These are phyloP conservation scores for Amblyjoppa fuscipennis DNA, from an alignment of 2,888 invertebrate species.

Conservation along the genomic window DNA sequence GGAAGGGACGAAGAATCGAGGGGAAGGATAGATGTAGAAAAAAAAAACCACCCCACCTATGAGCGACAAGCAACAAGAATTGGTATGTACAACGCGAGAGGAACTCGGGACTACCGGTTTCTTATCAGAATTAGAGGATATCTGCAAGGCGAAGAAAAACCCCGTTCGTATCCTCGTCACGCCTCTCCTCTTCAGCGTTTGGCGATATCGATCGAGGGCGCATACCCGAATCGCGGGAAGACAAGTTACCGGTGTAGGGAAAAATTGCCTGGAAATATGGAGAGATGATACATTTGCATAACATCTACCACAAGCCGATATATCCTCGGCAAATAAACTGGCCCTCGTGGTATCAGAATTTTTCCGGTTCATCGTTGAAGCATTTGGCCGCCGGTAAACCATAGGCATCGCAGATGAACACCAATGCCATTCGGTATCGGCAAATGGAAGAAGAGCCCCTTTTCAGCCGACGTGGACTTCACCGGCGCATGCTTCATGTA, in stretches of 20 bases:
- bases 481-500: not conserved
- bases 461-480: not conserved
- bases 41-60: conserved; percentile 12
- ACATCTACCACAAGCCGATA: conserved; percentile 52
- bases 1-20: conserved; percentile 14
- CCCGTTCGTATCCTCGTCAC: conserved; percentile 60
- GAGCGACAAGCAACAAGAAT: conserved; percentile 53
- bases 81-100: conserved; percentile 6
- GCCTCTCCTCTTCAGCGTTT: conserved; percentile 38
- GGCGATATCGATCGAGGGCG: conserved; percentile 37
- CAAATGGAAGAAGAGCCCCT: not conserved
- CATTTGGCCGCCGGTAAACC: not conserved
- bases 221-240: not conserved
- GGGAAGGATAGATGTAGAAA: conserved; percentile 30
- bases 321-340: conserved; percentile 36
- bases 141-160: conserved; percentile 37
- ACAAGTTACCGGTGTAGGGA: not conserved
- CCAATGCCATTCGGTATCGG: not conserved
- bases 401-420: not conserved
- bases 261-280: not conserved
- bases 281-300: conserved; percentile 5
- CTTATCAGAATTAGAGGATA: conserved; percentile 62
- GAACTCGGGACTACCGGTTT: conserved; percentile 35
- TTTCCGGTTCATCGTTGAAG: not conserved
- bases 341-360: conserved; percentile 5